phyloP scores from a whole-genome alignment of 2,797 vertebrate genomes.

The Centroberyx gerrardi region DNA sequence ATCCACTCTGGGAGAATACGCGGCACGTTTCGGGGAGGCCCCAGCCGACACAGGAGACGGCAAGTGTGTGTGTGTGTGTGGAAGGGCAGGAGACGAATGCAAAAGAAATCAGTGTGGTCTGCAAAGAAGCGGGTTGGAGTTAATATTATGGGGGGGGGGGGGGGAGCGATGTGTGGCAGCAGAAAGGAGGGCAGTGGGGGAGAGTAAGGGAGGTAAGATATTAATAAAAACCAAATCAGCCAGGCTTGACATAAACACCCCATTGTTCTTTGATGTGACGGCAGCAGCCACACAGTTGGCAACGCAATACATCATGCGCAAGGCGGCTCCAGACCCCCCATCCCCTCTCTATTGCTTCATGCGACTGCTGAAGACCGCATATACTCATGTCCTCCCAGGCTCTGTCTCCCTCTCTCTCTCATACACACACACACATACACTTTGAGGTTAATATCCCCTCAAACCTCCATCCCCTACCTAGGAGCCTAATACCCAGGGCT shows the following conservation, averaged over 20 bases:
- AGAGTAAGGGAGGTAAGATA: conserved; percentile 68
- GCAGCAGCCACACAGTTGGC: conserved; percentile 70
- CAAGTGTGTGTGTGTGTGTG: conserved; percentile 30
- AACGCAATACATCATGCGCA: conserved; percentile 67
- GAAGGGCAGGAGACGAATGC: conserved; percentile 59
- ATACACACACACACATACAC: conserved; percentile 47
- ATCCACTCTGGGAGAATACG: conserved; percentile 59
- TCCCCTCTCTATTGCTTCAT: conserved; percentile 44
- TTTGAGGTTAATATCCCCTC: conserved; percentile 71
- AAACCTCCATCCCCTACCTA: conserved; percentile 63
- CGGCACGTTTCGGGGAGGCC: conserved; percentile 71
- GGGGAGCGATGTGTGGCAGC: conserved; percentile 47
- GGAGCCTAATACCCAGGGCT: conserved; percentile 72
- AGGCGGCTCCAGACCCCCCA: conserved; percentile 15
- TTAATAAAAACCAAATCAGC: conserved; percentile 86
- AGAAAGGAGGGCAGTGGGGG: conserved; percentile 28
- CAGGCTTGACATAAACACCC: conserved; percentile 84
- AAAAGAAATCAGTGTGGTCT: conserved; percentile 65
- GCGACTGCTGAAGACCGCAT: conserved; percentile 41
- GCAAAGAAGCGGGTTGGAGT: conserved; percentile 47
- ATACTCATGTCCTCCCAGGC: conserved; percentile 53
- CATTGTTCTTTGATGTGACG: conserved; percentile 84
- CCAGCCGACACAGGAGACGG: conserved; percentile 37
- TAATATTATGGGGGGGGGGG: conserved; percentile 54
- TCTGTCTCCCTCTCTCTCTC: conserved; percentile 33